Percentiles rank a stretch among this genome's conserved stretches.
phyloP scores from a whole-genome alignment of 2,888 invertebrate species.

The Eurytoma californica region DNA sequence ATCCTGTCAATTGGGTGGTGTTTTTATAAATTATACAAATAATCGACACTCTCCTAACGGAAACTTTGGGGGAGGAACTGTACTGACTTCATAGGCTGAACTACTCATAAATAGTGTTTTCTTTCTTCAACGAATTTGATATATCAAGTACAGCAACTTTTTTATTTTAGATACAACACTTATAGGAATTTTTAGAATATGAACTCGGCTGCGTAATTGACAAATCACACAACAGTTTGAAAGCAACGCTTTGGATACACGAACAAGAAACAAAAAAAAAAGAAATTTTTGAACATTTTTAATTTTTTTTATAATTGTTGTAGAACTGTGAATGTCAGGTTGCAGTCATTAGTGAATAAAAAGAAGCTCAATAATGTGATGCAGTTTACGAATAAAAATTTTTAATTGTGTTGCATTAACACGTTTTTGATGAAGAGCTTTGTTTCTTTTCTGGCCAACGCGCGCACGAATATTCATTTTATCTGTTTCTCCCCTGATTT shows the following conservation, averaged over 20 bases:
- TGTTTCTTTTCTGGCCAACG: slow-evolving; percentile 47
- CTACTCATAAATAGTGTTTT: slow-evolving; percentile 50
- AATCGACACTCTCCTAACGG: slow-evolving; percentile 60
- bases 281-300: slow-evolving; percentile 29
- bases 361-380: slow-evolving; percentile 56
- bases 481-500: slow-evolving; percentile 64
- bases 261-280: slow-evolving; percentile 39
- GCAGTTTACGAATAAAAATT: slow-evolving; percentile 54
- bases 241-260: slow-evolving; percentile 44
- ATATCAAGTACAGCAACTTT: slow-evolving; percentile 46
- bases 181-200: slow-evolving; percentile 45
- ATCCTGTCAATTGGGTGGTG: slow-evolving; percentile 63
- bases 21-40: slow-evolving; percentile 63
- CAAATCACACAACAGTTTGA: slow-evolving; percentile 45
- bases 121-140: slow-evolving; percentile 51
- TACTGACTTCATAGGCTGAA: slow-evolving; percentile 60
- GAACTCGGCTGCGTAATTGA: slow-evolving; percentile 48
- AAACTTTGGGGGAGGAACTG: slow-evolving; percentile 63
- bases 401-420: slow-evolving; percentile 51
- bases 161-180: slow-evolving; percentile 54
- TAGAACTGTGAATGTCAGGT: slow-evolving; percentile 55
- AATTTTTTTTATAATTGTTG: slow-evolving; percentile 53
- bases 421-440: slow-evolving; percentile 49
- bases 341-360: slow-evolving; percentile 54
- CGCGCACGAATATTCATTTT: slow-evolving; percentile 34